phyloP scores from a whole-genome alignment of 2,113 vertebrate species.

The Sceloporus undulatus region DNA sequence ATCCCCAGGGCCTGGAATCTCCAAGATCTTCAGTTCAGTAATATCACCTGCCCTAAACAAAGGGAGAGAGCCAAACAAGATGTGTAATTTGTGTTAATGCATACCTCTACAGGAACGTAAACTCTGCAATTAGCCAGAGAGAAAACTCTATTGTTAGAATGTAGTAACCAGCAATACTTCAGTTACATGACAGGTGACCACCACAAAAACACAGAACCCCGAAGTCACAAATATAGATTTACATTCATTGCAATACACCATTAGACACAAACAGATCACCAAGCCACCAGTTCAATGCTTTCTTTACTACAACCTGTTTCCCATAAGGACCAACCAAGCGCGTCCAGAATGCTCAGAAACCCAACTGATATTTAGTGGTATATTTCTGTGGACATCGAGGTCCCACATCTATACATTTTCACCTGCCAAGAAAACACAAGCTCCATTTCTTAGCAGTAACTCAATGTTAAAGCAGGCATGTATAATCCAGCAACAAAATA shows the following conservation, averaged over 20 bases:
- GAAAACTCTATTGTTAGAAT: not conserved
- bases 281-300: not conserved
- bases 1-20: constrained; percentile 80
- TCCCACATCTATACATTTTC: no score
- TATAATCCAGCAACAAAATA: no score
- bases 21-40: constrained; percentile 95
- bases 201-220: not conserved
- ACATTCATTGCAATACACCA: not conserved
- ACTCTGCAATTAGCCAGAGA: not conserved
- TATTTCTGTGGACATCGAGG: not conserved
- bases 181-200: no score
- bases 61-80: constrained; percentile 32
- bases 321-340: not conserved
- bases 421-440: not conserved
- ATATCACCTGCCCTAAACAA: constrained; percentile 94
- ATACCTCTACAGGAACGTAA: not conserved
- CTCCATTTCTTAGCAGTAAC: no score
- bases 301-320: not conserved
- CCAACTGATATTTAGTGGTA: not conserved
- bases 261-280: not conserved
- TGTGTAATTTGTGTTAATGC: not conserved
- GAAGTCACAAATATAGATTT: not conserved
- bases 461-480: no score
- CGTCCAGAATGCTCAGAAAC: no score
- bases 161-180: not conserved